Conservation (phyloP, 2,888 invertebrate species). For the Netelia melanura region DNA sequence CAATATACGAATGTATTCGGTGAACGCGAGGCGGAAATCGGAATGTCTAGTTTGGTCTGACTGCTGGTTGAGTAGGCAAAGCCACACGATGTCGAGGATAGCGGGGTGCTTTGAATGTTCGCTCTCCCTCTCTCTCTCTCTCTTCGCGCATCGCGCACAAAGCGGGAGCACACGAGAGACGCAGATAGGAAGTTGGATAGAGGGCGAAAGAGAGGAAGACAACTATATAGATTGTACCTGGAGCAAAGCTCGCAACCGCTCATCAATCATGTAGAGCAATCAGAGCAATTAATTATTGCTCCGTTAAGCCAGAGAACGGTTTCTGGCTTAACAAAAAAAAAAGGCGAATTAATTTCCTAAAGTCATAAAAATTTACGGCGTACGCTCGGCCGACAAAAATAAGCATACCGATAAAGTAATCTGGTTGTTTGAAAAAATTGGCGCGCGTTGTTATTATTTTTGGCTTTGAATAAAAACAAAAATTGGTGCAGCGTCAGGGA, state of each 20-base stretch:
- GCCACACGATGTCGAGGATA: constrained; percentile 50
- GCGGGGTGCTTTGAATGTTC: constrained; percentile 43
- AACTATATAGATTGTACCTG: constrained; percentile 64
- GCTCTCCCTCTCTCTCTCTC: constrained; percentile 18
- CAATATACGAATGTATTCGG: not conserved
- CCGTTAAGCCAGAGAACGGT: constrained; percentile 79
- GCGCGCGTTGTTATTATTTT: too few species aligned
- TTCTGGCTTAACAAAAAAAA: constrained; percentile 68
- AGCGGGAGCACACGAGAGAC: constrained; percentile 43
- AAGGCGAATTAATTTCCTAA: constrained; percentile 84
- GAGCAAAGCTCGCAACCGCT: constrained; percentile 80
- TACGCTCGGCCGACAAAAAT: constrained; percentile 1
- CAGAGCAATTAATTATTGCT: constrained; percentile 85
- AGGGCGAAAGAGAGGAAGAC: constrained; percentile 63
- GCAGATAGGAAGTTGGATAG: constrained; percentile 37
- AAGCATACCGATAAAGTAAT: not conserved
- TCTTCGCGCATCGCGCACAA: not conserved
- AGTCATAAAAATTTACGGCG: constrained; percentile 81
- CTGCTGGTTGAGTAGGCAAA: constrained; percentile 64
- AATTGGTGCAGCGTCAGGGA: too few species aligned
- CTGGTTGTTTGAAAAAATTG: too few species aligned
- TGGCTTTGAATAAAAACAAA: too few species aligned
- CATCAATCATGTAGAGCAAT: constrained; percentile 84
- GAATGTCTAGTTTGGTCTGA: constrained; percentile 65
- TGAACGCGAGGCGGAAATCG: constrained; percentile 58